These are phyloP conservation scores for Nycticryphes semicollaris DNA, from an alignment of 2,113 vertebrate genomes.

Conservation along the genomic window DNA sequence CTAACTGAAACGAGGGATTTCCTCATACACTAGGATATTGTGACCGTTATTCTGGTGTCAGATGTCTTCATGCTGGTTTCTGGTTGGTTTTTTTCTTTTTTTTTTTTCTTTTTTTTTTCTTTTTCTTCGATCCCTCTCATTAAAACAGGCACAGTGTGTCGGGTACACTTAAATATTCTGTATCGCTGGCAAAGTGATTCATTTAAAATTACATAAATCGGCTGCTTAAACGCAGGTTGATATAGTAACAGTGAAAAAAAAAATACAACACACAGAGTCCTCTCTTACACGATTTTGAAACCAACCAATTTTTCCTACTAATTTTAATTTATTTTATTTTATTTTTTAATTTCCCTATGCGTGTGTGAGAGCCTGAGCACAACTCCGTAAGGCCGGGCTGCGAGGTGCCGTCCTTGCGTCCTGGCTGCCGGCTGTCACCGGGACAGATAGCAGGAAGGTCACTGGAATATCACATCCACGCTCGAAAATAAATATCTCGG, in stretches of 20 bases:
- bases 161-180: not conserved
- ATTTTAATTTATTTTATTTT: not conserved
- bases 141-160: not conserved
- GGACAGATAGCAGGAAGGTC: not conserved
- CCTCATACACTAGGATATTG: slow-evolving; percentile 36
- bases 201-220: not conserved
- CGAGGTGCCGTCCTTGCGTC: accelerated
- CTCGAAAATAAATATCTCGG: not conserved
- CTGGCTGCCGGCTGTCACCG: not conserved
- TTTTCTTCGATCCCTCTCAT: not conserved
- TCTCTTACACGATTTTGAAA: not conserved
- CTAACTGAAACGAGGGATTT: slow-evolving; percentile 54
- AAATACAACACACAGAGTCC: not conserved
- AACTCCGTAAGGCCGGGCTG: not conserved
- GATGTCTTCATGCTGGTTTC: slow-evolving; percentile 23
- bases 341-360: not conserved
- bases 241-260: slow-evolving; percentile 34
- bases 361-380: not conserved
- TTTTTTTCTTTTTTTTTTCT: too few species aligned
- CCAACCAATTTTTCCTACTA: not conserved
- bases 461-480: not conserved
- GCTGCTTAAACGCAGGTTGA: slow-evolving; percentile 18
- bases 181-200: not conserved
- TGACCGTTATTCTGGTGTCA: slow-evolving; percentile 58
- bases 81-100: not conserved